Conservation (phyloP, 2,888 invertebrate species). For the Cantharis rufa region DNA sequence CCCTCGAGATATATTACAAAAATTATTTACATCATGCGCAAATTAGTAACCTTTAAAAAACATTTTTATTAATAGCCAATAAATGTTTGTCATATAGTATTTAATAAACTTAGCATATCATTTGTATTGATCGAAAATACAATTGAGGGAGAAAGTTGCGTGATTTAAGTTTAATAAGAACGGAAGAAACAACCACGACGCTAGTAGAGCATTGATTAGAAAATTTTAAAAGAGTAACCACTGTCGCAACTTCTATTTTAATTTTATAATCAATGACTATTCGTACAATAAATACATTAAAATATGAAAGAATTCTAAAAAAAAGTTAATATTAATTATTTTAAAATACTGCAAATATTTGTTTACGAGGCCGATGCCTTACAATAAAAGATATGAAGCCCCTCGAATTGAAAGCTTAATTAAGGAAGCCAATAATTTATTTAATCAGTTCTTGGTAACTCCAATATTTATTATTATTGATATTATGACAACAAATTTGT, state of each 20-base stretch:
- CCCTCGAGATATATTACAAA: background rate
- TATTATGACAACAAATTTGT: background rate
- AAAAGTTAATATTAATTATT: too few species aligned
- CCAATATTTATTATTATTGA: background rate
- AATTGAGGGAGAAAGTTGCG: background rate
- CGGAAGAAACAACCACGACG: background rate
- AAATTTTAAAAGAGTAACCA: too few species aligned
- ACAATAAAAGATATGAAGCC: background rate
- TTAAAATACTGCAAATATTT: background rate
- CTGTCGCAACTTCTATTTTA: too few species aligned
- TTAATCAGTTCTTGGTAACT: background rate
- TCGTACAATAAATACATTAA: too few species aligned
- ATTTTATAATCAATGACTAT: too few species aligned
- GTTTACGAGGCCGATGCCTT: background rate
- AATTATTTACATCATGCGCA: background rate
- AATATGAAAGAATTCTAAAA: too few species aligned
- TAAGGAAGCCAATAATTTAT: background rate
- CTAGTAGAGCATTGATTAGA: background rate
- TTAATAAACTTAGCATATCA: background rate
- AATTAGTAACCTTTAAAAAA: background rate
- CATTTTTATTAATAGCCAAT: background rate
- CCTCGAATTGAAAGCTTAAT: background rate
- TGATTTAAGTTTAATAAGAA: background rate
- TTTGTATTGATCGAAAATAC: background rate
- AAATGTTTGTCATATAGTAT: background rate